Percentiles rank a stretch among this genome's conserved stretches.
Evolutionary conservation across 2,888 invertebrate species (phyloP).

Genomic region (Oscheius sp.): DNA sequence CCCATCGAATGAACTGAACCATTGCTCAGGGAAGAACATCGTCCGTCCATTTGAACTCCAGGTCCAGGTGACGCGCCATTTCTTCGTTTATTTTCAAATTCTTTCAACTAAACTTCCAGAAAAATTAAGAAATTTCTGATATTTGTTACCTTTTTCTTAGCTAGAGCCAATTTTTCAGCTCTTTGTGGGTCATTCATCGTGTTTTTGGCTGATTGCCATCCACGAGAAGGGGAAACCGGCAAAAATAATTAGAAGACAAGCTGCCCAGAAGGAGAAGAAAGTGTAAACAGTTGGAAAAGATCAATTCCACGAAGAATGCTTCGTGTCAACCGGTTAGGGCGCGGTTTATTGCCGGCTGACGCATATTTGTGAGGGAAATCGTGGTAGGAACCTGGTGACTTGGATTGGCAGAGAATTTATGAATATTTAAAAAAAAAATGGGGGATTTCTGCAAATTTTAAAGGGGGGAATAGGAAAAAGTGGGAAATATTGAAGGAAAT

Average conservation of each 20-base stretch:
- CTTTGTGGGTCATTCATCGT: slow-evolving; percentile 27
- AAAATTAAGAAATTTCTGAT: background rate
- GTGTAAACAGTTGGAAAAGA: background rate
- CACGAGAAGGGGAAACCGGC: background rate
- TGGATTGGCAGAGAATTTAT: too few relatives aligned
- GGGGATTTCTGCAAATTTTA: too few relatives aligned
- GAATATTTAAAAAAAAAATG: too few relatives aligned
- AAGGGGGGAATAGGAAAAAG: too few relatives aligned
- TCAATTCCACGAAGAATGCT: slow-evolving; percentile 24
- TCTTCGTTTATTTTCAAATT: slow-evolving; percentile 49
- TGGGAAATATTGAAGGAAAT: too few relatives aligned
- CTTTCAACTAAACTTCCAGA: slow-evolving; percentile 51
- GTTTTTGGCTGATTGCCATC: background rate
- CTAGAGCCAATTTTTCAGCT: slow-evolving; percentile 59
- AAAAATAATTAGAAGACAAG: background rate
- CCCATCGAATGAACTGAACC: slow-evolving; percentile 24
- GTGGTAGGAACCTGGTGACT: too few relatives aligned
- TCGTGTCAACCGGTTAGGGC: slow-evolving; percentile 20
- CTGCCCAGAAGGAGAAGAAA: background rate
- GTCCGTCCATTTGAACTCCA: slow-evolving; percentile 7
- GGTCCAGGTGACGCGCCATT: slow-evolving; percentile 25
- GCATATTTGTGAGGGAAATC: background rate
- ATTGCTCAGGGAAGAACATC: slow-evolving; percentile 30
- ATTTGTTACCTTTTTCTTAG: slow-evolving; percentile 51
- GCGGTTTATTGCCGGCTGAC: background rate